These are phyloP conservation scores for Planococcus citri DNA, from an alignment of 1,140 invertebrate species.

Conservation along the genomic window DNA sequence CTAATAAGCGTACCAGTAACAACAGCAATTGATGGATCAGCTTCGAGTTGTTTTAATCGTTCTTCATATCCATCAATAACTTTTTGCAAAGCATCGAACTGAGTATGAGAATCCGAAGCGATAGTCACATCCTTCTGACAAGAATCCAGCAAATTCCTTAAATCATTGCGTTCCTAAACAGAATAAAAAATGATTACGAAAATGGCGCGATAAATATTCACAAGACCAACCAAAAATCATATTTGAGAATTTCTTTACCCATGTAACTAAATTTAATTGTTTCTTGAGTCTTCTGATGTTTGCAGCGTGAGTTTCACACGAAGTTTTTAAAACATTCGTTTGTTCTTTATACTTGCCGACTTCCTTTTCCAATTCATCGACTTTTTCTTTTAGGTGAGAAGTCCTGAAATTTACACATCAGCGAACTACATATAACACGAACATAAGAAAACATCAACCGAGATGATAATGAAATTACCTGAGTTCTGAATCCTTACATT, in stretches of 20 bases:
- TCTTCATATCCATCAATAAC: slow-evolving; percentile 29
- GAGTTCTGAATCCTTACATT: slow-evolving; percentile 23
- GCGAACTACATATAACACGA: not conserved
- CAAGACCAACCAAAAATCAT: not conserved
- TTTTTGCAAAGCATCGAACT: slow-evolving; percentile 30
- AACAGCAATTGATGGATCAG: slow-evolving; percentile 26
- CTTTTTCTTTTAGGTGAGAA: slow-evolving; percentile 25
- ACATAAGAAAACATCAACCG: slow-evolving; percentile 10
- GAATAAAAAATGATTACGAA: not conserved
- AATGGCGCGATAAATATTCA: not conserved
- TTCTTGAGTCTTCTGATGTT: slow-evolving; percentile 27
- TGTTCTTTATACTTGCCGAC: slow-evolving; percentile 24
- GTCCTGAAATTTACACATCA: slow-evolving; percentile 15
- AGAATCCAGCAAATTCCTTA: slow-evolving; percentile 30
- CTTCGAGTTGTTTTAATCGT: slow-evolving; percentile 28
- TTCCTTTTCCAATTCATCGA: slow-evolving; percentile 26
- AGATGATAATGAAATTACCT: slow-evolving; percentile 23
- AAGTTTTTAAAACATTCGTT: slow-evolving; percentile 25
- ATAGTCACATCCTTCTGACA: slow-evolving; percentile 31
- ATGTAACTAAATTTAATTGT: slow-evolving; percentile 26
- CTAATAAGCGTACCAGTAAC: no score
- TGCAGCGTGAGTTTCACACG: slow-evolving; percentile 22
- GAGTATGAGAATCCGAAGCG: slow-evolving; percentile 22
- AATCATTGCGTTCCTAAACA: slow-evolving; percentile 30
- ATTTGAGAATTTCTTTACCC: slow-evolving; percentile 20